Evolutionary conservation across 2,797 vertebrate species (phyloP), one percentile per base, ranked within the genome.

Genomic region (Spinus pinus): DNA sequence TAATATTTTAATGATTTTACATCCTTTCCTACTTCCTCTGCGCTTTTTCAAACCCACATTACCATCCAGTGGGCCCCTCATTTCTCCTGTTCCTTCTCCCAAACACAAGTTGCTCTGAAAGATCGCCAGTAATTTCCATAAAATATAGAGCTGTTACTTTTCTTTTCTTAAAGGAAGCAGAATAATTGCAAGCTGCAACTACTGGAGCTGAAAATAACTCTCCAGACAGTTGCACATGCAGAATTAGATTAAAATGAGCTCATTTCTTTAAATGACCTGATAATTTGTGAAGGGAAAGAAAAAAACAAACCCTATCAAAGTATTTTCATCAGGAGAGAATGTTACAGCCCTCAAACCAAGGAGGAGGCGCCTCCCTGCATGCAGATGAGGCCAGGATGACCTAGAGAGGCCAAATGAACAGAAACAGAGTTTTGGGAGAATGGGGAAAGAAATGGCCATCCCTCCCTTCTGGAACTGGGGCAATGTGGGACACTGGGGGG

Each of bases 141-240:
- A 97, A 97, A 97, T 93, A 96, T 70, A 87, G 83, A 86, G 88
- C 93, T 95, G 88, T 94, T 97, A 93, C 95, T 97, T 95, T 90
- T 70, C 95, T 97, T 97, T 96, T 95, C 96, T 97, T 97, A 91
- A 97, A 97, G 94, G 94, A 91, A 97, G 84, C 94, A 64, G 91
- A 96, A 96, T 97, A 97, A 97, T 97, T 97, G 89, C 96, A 95
- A 97, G 96, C 93, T 96, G 96, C 94, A 97, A 60, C 94, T 96
- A 97, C 96, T 85, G 65, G 88, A 97, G 96, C 97, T 98, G 97
- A 97, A 98, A 98, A 97, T 96, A 98, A 96, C 96, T 97, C 97
- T 96, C 96, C 88, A 95, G 96, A 97, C 95, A 97, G 93, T 97
- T 96, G 93, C 96, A 96, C 96, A 97, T 93, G 96, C 94, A 94